A percentile compares a stretch with the other conserved stretches of the same genome.
Conservation (phyloP, 2,113 vertebrate genomes). For the Passer montanus region DNA sequence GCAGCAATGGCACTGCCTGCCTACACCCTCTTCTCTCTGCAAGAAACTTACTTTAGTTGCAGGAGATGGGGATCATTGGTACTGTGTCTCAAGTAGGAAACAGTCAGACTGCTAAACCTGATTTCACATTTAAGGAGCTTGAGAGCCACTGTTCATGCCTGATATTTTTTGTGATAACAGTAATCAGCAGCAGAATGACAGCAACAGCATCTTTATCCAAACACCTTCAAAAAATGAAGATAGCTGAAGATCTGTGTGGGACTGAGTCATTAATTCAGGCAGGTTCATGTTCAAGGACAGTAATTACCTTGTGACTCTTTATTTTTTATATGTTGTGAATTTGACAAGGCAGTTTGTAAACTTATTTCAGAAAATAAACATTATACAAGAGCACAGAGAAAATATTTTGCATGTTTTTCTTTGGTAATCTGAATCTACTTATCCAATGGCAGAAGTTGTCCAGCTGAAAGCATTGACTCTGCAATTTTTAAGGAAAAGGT, state of each 20-base stretch:
- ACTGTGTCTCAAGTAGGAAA: background rate
- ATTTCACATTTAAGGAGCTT: background rate
- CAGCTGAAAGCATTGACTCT: background rate
- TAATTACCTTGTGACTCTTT: background rate
- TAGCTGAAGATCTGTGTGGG: background rate
- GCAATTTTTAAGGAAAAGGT: background rate
- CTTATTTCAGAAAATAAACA: background rate
- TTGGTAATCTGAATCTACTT: background rate
- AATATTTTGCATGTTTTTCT: background rate
- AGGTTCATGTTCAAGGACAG: background rate
- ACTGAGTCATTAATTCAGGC: background rate
- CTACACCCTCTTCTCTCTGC: background rate
- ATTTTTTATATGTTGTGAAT: background rate
- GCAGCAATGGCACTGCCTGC: background rate
- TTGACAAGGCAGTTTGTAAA: background rate
- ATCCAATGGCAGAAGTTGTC: background rate
- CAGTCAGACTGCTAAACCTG: background rate
- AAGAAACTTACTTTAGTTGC: background rate
- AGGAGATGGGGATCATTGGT: background rate
- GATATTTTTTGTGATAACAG: background rate
- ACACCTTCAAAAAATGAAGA: background rate
- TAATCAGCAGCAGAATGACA: background rate
- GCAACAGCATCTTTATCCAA: background rate
- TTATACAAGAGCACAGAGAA: background rate
- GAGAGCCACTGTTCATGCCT: background rate